Base-by-base conservation (phyloP, 2,888 invertebrate species). In the Drosophila dives region DNA sequence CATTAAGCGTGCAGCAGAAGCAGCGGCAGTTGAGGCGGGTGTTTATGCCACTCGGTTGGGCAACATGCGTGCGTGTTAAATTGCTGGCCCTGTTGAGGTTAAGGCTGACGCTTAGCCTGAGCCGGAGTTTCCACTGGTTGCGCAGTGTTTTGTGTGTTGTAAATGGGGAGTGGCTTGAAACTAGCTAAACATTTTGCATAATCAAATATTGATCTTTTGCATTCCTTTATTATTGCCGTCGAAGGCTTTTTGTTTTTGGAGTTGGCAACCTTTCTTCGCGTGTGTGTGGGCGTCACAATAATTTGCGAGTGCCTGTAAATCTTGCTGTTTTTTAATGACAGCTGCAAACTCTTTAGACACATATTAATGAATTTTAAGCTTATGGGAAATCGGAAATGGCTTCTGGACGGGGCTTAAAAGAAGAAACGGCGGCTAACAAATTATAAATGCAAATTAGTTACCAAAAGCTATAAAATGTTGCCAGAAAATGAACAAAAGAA, bases 381-480 rank as follows among this genome's bases (percentile, higher is more conserved):
- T 62, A 66, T 56, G 38, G 23, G 4, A 51, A 66, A 66, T 73
- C 71, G 75, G 67, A 82, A 78, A 75, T 71, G 66, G 60, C 67
- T 60, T 54, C 56, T 58, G 76, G 42, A 40, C 36, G 29, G 36
- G 29, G 26, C 23, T 15, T 23, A 23, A 23, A 23, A 45, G 45
- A 45, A 23, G 10, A 75, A 65, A 80, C 56, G 40, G 66, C 62
- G 64, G 49, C 54, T 3, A 61, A 71, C 81, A 81, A 86, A 88
- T 86, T 88, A 86, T 77, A 73, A 64, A 86, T 86, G 85, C 72
- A 86, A 86, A 86, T 89, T 68, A 76, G 65, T 49, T 29, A 56
- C 48, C n/a, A 60, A 50, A 53, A 29, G 29, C 29, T 60, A 48
- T 36, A 63, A 58, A 66, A 40, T 40, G 53, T 50, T 50, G 60